phyloP scores from a whole-genome alignment of 2,113 vertebrate genomes.

The Cyanoliseus patagonus region DNA sequence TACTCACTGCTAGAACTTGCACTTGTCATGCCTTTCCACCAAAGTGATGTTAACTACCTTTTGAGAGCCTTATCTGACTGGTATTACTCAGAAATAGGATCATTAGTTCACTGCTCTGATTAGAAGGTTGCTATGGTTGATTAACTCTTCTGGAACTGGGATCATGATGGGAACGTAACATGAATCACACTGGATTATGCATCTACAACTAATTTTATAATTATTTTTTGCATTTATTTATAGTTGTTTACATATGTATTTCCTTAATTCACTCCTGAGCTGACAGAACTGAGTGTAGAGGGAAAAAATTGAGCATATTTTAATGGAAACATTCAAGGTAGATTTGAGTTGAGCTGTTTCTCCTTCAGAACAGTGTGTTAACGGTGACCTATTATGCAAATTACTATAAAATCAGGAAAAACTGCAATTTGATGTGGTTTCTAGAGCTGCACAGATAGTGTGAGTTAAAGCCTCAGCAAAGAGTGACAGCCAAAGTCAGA shows the following conservation, averaged over 20 bases:
- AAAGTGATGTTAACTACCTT: conserved; percentile 86
- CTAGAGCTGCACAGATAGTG: conserved; percentile 28
- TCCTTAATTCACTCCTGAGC: conserved; percentile 41
- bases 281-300: conserved; percentile 6
- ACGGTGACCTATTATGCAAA: conserved; percentile 60
- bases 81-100: conserved; percentile 83
- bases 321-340: conserved; percentile 22
- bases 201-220: conserved; percentile 80
- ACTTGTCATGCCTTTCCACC: conserved; percentile 81
- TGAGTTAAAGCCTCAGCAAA: conserved; percentile 6
- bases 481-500: conserved; percentile 1
- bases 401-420: conserved; percentile 59
- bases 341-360: conserved; percentile 32
- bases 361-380: conserved; percentile 41
- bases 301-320: conserved; percentile 17
- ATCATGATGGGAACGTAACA: conserved; percentile 70
- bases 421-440: conserved; percentile 59
- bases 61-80: conserved; percentile 85
- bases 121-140: conserved; percentile 80
- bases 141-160: conserved; percentile 82
- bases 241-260: conserved; percentile 74
- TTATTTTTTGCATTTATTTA: conserved; percentile 74
- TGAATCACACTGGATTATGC: conserved; percentile 67
- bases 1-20: conserved; percentile 79
- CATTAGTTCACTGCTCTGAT: conserved; percentile 84